Evolutionary conservation across 2,797 vertebrate genomes (phyloP).

Genomic region (Corythornis leucogaster): DNA sequence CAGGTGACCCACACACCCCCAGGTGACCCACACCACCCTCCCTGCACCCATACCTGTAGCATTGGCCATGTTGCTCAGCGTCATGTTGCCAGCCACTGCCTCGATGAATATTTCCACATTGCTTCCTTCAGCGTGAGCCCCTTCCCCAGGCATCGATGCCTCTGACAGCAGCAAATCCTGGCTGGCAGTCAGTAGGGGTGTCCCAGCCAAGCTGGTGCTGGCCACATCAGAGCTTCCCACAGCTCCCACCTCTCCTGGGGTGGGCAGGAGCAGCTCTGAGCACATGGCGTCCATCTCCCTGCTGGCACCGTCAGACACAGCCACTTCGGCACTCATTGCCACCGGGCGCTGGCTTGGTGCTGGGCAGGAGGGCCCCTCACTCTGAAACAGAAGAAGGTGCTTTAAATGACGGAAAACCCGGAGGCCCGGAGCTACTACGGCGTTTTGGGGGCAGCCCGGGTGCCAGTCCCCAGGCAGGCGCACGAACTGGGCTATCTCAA

Average conservation of each 20-base stretch:
- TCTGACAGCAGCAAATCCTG: constrained; percentile 74
- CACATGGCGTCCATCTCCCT: constrained; percentile 74
- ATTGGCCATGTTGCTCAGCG: constrained; percentile 43
- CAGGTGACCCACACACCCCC: background rate
- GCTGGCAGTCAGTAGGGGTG: background rate
- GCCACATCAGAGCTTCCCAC: background rate
- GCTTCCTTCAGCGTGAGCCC: constrained; percentile 13
- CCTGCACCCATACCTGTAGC: constrained; percentile 66
- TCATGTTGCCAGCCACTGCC: constrained; percentile 69
- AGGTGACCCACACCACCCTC: background rate
- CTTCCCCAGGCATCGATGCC: constrained; percentile 63
- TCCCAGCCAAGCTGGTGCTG: background rate
- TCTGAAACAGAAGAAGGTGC: background rate
- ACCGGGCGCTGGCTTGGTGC: background rate
- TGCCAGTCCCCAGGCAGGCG: background rate
- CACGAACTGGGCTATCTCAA: background rate
- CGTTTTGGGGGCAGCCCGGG: background rate
- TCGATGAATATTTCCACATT: constrained; percentile 80
- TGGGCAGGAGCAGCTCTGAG: constrained; percentile 66
- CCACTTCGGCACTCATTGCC: constrained; percentile 34
- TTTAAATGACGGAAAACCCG: background rate
- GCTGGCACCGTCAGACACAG: background rate
- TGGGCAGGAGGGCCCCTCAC: background rate
- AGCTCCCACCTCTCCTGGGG: background rate
- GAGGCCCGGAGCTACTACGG: background rate